Conservation (phyloP, 2,113 vertebrate species). For the Ictalurus furcatus region DNA sequence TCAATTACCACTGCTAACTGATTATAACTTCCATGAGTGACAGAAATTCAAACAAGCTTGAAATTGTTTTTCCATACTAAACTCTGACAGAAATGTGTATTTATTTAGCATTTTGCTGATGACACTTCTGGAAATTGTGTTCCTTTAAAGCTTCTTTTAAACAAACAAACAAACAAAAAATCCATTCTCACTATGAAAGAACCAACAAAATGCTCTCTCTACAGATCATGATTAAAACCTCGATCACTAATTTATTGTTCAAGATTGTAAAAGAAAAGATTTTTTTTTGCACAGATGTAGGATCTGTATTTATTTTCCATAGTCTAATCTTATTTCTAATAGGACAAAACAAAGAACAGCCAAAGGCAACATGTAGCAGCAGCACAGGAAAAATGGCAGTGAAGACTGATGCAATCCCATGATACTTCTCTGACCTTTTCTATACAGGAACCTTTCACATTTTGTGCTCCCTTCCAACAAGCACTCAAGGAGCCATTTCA, state of each 20-base stretch:
- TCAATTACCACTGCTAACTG: conserved; percentile 57
- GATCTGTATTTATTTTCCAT: not conserved
- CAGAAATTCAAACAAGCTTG: not conserved
- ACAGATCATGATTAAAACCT: not conserved
- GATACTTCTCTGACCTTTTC: conserved; percentile 63
- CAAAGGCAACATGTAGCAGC: not conserved
- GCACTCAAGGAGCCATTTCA: conserved; percentile 45
- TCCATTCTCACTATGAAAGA: not conserved
- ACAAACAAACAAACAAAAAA: too few species aligned
- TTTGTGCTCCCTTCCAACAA: conserved; percentile 1
- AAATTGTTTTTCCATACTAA: not conserved
- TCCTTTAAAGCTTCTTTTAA: not conserved
- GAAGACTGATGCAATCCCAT: conserved; percentile 62
- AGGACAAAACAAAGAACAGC: not conserved
- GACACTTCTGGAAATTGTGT: not conserved
- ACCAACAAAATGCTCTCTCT: conserved; percentile 18
- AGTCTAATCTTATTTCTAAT: not conserved
- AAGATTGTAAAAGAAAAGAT: not conserved
- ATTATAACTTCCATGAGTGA: conserved; percentile 47
- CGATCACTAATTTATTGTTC: not conserved
- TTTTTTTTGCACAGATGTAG: not conserved
- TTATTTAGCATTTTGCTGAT: not conserved
- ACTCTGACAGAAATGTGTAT: not conserved
- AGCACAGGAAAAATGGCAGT: conserved; percentile 26
- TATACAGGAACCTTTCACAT: conserved; percentile 35